phyloP scores from a whole-genome alignment of 2,888 invertebrate species.

The Antheraea assamensis region DNA sequence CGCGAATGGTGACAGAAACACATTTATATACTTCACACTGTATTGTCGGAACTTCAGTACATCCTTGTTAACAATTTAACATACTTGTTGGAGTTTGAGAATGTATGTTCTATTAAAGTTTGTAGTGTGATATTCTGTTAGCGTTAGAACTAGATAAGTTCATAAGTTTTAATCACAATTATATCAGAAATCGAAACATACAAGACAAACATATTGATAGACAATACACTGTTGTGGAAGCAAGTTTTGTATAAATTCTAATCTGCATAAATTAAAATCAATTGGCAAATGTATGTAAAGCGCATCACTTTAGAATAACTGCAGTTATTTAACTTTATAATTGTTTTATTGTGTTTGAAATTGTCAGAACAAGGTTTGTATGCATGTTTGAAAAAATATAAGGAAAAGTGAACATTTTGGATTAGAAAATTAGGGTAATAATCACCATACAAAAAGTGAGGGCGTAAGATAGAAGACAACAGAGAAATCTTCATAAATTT shows the following conservation, averaged over 20 bases:
- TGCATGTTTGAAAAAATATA: no score
- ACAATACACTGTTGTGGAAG: background rate
- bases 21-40: slow-evolving; percentile 46
- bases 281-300: no score
- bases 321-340: no score
- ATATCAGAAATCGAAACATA: background rate
- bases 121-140: background rate
- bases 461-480: no score
- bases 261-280: no score
- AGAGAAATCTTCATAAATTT: no score
- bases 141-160: background rate
- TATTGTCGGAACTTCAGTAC: slow-evolving; percentile 27
- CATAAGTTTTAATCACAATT: background rate
- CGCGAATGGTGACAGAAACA: slow-evolving; percentile 39
- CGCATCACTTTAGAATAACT: no score
- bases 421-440: no score
- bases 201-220: background rate
- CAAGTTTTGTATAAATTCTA: background rate
- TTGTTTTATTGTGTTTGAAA: no score
- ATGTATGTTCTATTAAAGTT: slow-evolving; percentile 5
- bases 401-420: no score
- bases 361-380: no score
- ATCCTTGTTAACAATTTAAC: slow-evolving; percentile 22
- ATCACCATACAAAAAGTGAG: no score
- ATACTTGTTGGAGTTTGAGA: slow-evolving; percentile 15